These are phyloP conservation scores for Centruroides vittatus DNA, from an alignment of 1,140 invertebrate species.

Conservation along the genomic window DNA sequence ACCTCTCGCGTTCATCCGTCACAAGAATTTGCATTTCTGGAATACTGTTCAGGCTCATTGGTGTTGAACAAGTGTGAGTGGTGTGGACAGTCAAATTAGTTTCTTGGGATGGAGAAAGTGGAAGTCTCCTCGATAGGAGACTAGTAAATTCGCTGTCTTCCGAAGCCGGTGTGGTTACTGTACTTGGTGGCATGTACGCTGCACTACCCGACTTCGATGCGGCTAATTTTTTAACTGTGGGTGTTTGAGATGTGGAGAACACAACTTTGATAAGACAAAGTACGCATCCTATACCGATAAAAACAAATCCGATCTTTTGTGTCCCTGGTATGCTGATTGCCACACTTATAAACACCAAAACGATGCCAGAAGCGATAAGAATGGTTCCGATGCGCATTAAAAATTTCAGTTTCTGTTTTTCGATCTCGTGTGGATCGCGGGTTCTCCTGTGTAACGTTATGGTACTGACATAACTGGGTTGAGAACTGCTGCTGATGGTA, in stretches of 20 bases:
- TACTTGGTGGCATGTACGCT: not conserved
- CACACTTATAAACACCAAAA: not conserved
- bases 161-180: not conserved
- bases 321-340: not conserved
- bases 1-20: conserved; percentile 16
- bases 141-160: not conserved
- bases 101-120: not conserved
- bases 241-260: not conserved
- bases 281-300: not conserved
- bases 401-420: not conserved
- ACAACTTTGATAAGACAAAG: not conserved
- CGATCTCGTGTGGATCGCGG: not conserved
- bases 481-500: not conserved
- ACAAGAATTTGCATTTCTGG: conserved; percentile 17
- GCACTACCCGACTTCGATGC: not conserved
- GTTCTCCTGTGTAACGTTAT: not conserved
- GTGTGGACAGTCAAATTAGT: not conserved
- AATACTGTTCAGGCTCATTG: conserved; percentile 18
- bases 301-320: not conserved
- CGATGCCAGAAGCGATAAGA: not conserved
- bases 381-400: not conserved
- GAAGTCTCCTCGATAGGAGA: not conserved
- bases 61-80: not conserved
- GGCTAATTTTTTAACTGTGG: not conserved
- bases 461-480: not conserved